A percentile compares a stretch with the other conserved stretches of the same genome.
These are phyloP conservation scores for Lasaia peninsularis DNA, from an alignment of 1,140 invertebrate genomes.

Conservation along the genomic window DNA sequence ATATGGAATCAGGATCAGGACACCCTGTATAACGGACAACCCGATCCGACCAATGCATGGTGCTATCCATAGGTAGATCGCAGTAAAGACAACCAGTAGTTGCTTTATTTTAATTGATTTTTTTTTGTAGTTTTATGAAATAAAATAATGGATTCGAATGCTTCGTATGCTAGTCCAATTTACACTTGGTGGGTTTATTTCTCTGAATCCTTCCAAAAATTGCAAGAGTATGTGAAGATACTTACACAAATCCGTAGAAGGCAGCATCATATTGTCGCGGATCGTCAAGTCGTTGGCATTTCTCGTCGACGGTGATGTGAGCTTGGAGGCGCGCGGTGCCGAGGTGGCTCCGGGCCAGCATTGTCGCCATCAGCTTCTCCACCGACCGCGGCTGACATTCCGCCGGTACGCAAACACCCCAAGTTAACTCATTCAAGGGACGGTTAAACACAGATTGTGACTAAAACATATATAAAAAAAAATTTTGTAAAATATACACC, in stretches of 20 bases:
- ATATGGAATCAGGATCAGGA: too few relatives aligned
- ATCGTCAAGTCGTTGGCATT: conserved; percentile 49
- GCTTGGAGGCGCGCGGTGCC: conserved; percentile 60
- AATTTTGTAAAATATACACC: too few relatives aligned
- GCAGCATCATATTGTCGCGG: conserved; percentile 41
- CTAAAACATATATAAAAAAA: conserved; percentile 40
- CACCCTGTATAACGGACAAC: too few relatives aligned
- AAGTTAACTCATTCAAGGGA: conserved; percentile 66
- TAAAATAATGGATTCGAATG: too few relatives aligned
- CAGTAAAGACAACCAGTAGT: too few relatives aligned
- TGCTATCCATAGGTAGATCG: too few relatives aligned
- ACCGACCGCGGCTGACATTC: conserved; percentile 71
- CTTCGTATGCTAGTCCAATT: too few relatives aligned
- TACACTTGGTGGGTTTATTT: too few relatives aligned
- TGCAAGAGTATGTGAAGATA: conserved; percentile 11
- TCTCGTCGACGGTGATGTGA: conserved; percentile 49
- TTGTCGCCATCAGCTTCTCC: conserved; percentile 56
- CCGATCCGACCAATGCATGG: too few relatives aligned
- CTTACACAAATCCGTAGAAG: conserved; percentile 73
- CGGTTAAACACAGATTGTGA: conserved; percentile 51
- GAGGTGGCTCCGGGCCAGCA: conserved; percentile 63
- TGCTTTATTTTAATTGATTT: too few relatives aligned
- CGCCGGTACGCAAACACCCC: conserved; percentile 77
- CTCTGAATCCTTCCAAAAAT: too few relatives aligned
- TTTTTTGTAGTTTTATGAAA: too few relatives aligned